A percentile compares a stretch with the other conserved stretches of the same genome.
Conservation (phyloP, 2,888 invertebrate genomes). For the Zonitis immaculata region DNA sequence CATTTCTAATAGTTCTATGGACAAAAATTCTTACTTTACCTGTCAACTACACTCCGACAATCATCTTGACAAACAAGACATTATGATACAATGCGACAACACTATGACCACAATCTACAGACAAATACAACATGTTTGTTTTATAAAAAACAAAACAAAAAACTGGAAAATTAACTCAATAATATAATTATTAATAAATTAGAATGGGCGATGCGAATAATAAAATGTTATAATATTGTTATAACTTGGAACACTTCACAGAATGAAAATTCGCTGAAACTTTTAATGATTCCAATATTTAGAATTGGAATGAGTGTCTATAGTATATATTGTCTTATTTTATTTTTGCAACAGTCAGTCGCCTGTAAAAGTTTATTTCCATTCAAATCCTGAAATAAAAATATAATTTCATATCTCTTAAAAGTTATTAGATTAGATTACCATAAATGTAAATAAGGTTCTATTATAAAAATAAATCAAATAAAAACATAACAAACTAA, state of each 20-base stretch:
- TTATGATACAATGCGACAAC: not conserved
- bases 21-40: not conserved
- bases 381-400: not conserved
- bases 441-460: constrained; percentile 1
- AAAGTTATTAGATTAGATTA: constrained; percentile 2
- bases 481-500: not conserved
- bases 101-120: not conserved
- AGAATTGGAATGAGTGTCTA: constrained; percentile 7
- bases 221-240: constrained; percentile 14
- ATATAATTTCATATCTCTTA: not conserved
- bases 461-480: not conserved
- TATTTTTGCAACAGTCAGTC: not conserved
- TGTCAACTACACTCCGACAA: constrained; percentile 1
- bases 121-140: not conserved
- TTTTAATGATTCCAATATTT: constrained; percentile 5
- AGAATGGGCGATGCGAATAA: constrained; percentile 10
- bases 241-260: constrained; percentile 8
- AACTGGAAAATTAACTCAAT: too few relatives aligned
- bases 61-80: not conserved
- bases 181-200: too few relatives aligned
- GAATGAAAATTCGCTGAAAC: constrained; percentile 16
- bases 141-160: too few relatives aligned
- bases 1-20: not conserved
- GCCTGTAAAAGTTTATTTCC: not conserved
- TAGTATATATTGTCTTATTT: constrained; percentile 3